These are phyloP conservation scores for Pangasianodon gigas DNA, from an alignment of 2,113 vertebrate species.

Conservation along the genomic window DNA sequence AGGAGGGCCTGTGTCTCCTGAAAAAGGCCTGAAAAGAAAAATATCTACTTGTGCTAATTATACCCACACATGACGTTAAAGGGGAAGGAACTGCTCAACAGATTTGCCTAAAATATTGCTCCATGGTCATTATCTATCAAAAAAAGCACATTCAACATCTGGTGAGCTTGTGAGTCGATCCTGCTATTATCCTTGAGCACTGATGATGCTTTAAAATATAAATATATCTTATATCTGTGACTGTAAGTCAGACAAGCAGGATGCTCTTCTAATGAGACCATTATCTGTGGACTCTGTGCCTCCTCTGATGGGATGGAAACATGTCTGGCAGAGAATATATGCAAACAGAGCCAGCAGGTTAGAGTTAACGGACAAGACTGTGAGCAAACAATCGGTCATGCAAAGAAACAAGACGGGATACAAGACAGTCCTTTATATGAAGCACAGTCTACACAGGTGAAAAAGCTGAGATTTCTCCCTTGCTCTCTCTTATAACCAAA, in stretches of 20 bases:
- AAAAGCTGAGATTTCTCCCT: slow-evolving; percentile 18
- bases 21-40: slow-evolving; percentile 41
- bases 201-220: not conserved
- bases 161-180: not conserved
- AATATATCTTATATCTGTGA: not conserved
- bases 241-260: slow-evolving; percentile 23
- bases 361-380: slow-evolving; percentile 26
- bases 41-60: slow-evolving; percentile 56
- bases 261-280: slow-evolving; percentile 8
- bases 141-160: slow-evolving; percentile 22
- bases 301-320: slow-evolving; percentile 4
- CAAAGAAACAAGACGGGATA: not conserved
- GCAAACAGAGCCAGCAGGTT: slow-evolving; percentile 12
- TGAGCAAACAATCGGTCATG: slow-evolving; percentile 16
- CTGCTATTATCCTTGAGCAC: not conserved
- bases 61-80: slow-evolving; percentile 46
- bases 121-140: slow-evolving; percentile 30
- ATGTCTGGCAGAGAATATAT: not conserved
- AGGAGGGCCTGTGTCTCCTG: slow-evolving; percentile 28
- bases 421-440: not conserved
- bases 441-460: not conserved
- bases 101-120: slow-evolving; percentile 30
- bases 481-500: not conserved
- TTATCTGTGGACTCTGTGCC: slow-evolving; percentile 36
- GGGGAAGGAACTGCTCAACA: slow-evolving; percentile 19